Base-by-base conservation (phyloP, 2,888 invertebrate genomes). In the Eustalomyia histrio region DNA sequence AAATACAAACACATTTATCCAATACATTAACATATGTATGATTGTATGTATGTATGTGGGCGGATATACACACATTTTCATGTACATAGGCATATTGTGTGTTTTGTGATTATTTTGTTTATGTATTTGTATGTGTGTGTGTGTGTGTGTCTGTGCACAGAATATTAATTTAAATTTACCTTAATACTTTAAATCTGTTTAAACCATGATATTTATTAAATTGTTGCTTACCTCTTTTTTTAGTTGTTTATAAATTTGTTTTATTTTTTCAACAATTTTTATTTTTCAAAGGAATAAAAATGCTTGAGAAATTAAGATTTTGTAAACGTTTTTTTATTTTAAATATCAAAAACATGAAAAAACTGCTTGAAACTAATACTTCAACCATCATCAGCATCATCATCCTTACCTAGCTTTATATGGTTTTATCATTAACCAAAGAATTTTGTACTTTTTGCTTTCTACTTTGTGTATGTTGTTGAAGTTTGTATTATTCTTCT, bases 291-390 rank as follows among this genome's bases (percentile, higher is more conserved):
- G n/a, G 16, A 69, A 29, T 52, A 21, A 67, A 69, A 39, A 74
- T 78, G 69, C 74, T 76, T 81, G 73, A 81, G 57, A 71, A 57
- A 71, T 78, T 74, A 61, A 64, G 47, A 74, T 74, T 69, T 74
- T 65, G 60, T 76, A 78, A 76, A 76, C 58, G 63, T 73, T 78
- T 68, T 73, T 78, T 68, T 39, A 8, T 8, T 17, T 53, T 16
- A 50, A n/a, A 55, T n/a, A n/a, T n/a, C n/a, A n/a, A 16, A 29
- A 53, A 63, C 35, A 39, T 39, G 12, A 17, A 24, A 60, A 69
- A 65, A 35, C 69, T 35, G 75, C 60, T 67, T 71, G 18, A 75
- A 75, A 57, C 18, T 72, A 65, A 29, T 57, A 72, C 76, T 75
- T 67, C 12, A 80, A 72, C 65, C 35, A 67, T 47, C 65, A 65